A percentile compares a stretch with the other conserved stretches of the same genome.
Evolutionary conservation across 1,140 invertebrate genomes (phyloP).

Genomic region (Listronotus oregonensis): DNA sequence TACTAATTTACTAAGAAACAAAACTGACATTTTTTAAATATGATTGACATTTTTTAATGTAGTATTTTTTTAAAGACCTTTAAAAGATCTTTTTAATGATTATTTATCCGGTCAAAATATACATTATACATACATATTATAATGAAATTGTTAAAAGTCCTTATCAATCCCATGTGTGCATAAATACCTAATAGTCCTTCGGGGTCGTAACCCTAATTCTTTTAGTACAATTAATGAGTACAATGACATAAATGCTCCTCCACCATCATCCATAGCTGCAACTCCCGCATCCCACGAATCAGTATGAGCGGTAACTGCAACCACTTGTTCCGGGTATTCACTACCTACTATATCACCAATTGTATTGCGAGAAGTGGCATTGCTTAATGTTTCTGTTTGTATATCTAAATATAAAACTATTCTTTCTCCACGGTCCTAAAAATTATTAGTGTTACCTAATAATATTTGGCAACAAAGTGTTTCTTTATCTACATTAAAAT

Average conservation of each 20-base stretch:
- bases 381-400: constrained; percentile 39
- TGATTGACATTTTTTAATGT: too few relatives aligned
- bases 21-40: too few relatives aligned
- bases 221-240: constrained; percentile 72
- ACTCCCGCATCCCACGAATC: constrained; percentile 89
- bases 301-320: constrained; percentile 82
- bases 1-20: too few relatives aligned
- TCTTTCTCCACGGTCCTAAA: constrained; percentile 51
- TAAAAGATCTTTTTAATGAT: too few relatives aligned
- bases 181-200: constrained; percentile 68
- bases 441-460: too few relatives aligned
- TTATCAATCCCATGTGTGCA: too few relatives aligned
- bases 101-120: too few relatives aligned
- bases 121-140: too few relatives aligned
- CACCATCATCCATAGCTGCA: constrained; percentile 86
- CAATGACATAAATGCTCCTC: constrained; percentile 79
- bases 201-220: constrained; percentile 69
- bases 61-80: too few relatives aligned
- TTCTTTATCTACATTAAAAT: too few relatives aligned
- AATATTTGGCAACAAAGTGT: not conserved
- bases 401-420: constrained; percentile 58
- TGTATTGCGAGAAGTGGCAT: constrained; percentile 66
- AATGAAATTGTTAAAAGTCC: too few relatives aligned
- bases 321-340: constrained; percentile 64
- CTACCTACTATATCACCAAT: constrained; percentile 72